Percentiles rank a stretch among this genome's conserved stretches.
phyloP scores from a whole-genome alignment of 2,888 invertebrate species.

The Chloroclysta siterata region DNA sequence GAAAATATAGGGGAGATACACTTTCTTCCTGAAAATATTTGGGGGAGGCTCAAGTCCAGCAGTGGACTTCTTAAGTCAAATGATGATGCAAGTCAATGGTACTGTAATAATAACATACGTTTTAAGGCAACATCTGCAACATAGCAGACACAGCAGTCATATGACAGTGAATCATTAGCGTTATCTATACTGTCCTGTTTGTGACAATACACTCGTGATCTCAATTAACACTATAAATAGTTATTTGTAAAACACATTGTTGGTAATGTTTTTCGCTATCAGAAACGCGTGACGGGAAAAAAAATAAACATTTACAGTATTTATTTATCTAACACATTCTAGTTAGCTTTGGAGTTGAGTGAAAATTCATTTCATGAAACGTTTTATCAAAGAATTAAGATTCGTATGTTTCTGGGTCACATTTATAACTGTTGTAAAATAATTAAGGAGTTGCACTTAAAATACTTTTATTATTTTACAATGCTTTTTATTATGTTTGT shows the following conservation, averaged over 20 bases:
- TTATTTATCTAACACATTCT: too few relatives aligned
- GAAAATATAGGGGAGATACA: too few relatives aligned
- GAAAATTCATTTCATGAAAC: too few relatives aligned
- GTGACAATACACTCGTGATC: conserved; percentile 34
- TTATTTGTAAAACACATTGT: conserved; percentile 24
- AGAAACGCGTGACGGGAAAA: conserved; percentile 1
- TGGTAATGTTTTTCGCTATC: conserved; percentile 21
- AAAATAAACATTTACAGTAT: too few relatives aligned
- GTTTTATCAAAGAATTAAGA: background rate
- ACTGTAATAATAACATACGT: background rate
- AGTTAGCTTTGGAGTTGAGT: too few relatives aligned
- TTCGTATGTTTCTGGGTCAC: background rate
- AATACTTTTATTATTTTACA: background rate
- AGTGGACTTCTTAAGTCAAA: too few relatives aligned
- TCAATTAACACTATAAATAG: conserved; percentile 26
- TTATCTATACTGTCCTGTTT: conserved; percentile 43
- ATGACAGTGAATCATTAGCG: conserved; percentile 38
- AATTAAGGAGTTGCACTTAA: background rate
- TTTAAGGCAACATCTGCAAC: background rate
- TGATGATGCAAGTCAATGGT: too few relatives aligned
- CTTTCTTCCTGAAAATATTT: too few relatives aligned
- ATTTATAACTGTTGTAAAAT: background rate
- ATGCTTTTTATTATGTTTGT: conserved; percentile 8
- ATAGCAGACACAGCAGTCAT: conserved; percentile 22
- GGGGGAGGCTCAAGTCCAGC: too few relatives aligned